Conservation (phyloP, 2,888 invertebrate species). For the Acleris laterana region DNA sequence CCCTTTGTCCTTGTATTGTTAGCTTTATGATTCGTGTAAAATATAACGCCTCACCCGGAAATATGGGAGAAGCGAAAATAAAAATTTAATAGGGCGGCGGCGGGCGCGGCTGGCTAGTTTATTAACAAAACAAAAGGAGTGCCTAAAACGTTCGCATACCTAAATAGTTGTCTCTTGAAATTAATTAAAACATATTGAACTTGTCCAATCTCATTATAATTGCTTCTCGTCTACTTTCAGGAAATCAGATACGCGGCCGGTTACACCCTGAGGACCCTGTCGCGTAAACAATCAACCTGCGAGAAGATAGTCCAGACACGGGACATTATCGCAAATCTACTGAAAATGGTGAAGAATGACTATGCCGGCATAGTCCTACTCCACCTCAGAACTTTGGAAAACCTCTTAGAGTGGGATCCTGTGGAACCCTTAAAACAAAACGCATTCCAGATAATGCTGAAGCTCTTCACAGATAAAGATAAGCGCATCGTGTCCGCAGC, state of each 20-base stretch:
- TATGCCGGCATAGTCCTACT: constrained; percentile 64
- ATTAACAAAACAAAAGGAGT: too few species aligned
- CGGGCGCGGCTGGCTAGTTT: too few species aligned
- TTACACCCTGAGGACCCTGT: constrained; percentile 59
- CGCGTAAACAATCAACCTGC: constrained; percentile 59
- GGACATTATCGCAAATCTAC: constrained; percentile 60
- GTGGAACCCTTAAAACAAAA: constrained; percentile 61
- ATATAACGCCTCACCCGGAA: too few species aligned
- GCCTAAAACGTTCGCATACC: too few species aligned
- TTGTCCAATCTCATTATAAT: too few species aligned
- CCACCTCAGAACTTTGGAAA: constrained; percentile 64
- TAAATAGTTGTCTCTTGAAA: too few species aligned
- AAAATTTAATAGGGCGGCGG: too few species aligned
- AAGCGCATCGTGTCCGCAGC: constrained; percentile 57
- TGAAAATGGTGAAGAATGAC: constrained; percentile 71
- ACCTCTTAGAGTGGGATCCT: constrained; percentile 67
- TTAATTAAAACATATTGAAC: too few species aligned
- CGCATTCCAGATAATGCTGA: constrained; percentile 67
- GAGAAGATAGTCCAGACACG: constrained; percentile 57
- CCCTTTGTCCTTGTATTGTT: too few species aligned
- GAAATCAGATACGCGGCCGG: constrained; percentile 59
- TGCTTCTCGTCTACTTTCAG: not conserved
- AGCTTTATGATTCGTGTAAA: too few species aligned
- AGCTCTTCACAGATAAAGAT: constrained; percentile 56
- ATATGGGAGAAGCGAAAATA: too few species aligned